Evolutionary conservation across 2,113 vertebrate genomes (phyloP), one percentile per base, ranked within the genome.

Genomic region (Brevimyrus niger): DNA sequence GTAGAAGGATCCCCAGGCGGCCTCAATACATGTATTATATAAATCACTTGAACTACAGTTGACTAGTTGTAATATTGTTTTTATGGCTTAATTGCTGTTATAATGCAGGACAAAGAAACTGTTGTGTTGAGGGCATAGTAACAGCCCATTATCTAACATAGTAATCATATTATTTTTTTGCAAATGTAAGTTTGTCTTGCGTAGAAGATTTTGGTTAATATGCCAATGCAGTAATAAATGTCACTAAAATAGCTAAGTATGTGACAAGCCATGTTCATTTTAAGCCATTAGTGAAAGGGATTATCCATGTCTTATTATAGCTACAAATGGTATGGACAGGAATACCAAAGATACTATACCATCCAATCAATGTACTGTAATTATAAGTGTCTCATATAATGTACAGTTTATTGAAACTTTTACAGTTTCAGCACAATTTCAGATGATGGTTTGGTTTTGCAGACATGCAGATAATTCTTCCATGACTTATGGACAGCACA

Each of bases 111-210:
- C 73, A 88, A 88, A 84, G 87, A 86, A 23, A 46, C n/a, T 44
- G 65, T 17, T 84, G 55, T 88, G 76, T 50, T 88, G 87, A 27
- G 69, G 42, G 73, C 35, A 80, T 10, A 53, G 51, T 87, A 48
- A 87, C 47, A 76, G 65, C 44, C 9, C 82, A 38, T 84, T 44
- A 47, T 47, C 6, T 84, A 84, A 80, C 17, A 80, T 46, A 23
- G 47, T 10, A 88, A 91, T 89, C 47, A 88, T 21, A 87, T 38
- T 92, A n/a, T n/a, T 88, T 47, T 35, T 23, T 85, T 42, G 35
- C 53, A 84, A 55, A 73, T 93, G 93, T 92, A 38, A 85, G 80
- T 90, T 15, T 17, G 27, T 84, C 86, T 88, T 53, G 87, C 44
- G 87, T 87, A 89, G 69, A 69, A 50, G 76, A 89, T 44, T 55